Conservation (phyloP, 2,888 invertebrate species). For the Cheilosia urbana region DNA sequence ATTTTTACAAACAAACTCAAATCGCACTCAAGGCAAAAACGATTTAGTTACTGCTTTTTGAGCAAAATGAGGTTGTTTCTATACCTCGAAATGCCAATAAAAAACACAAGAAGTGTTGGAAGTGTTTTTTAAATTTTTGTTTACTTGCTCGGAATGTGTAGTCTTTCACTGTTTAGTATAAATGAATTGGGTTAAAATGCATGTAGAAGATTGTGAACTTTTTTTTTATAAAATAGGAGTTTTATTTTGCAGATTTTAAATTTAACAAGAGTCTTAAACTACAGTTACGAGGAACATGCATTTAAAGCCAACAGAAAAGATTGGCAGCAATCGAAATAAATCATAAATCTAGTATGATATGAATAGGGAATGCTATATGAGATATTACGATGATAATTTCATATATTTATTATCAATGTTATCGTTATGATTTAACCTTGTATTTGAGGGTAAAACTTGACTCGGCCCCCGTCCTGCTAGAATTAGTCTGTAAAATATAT, state of each 20-base stretch:
- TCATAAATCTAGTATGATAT: conserved; percentile 19
- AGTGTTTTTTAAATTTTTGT: too few species aligned
- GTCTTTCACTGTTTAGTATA: too few species aligned
- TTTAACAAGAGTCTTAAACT: conserved; percentile 19
- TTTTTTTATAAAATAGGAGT: too few species aligned
- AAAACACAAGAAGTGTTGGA: too few species aligned
- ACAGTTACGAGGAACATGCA: conserved; percentile 35
- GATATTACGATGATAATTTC: conserved; percentile 37
- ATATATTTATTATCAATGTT: conserved; percentile 48
- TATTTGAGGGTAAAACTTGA: conserved; percentile 81
- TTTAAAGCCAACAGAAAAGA: conserved; percentile 13
- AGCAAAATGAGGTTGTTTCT: too few species aligned
- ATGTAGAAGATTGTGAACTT: too few species aligned
- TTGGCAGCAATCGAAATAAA: not conserved
- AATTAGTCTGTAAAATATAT: conserved; percentile 82
- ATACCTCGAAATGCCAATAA: too few species aligned
- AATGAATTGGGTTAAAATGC: too few species aligned
- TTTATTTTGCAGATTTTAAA: not conserved
- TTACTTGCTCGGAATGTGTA: too few species aligned
- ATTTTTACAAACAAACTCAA: too few species aligned
- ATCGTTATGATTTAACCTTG: conserved; percentile 79
- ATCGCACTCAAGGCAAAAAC: too few species aligned
- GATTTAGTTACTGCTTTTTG: too few species aligned
- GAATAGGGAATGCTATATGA: conserved; percentile 38
- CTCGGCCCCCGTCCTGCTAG: conserved; percentile 84